Conservation (phyloP, 2,797 vertebrate genomes). For the Leucoraja ocellata region DNA sequence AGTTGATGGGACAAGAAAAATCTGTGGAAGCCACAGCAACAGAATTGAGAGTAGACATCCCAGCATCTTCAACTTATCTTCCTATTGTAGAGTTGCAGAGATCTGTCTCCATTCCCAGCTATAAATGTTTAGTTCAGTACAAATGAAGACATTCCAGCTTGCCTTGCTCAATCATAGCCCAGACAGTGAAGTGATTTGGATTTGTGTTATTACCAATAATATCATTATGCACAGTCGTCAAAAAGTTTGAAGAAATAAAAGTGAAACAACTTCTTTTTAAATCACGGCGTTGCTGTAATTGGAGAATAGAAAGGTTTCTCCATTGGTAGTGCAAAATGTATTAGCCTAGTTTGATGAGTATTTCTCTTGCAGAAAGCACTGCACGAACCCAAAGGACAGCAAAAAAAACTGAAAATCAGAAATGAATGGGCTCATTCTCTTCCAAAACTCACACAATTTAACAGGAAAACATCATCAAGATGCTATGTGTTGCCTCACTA, state of each 20-base stretch:
- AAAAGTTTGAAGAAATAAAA: not conserved
- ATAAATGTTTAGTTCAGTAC: not conserved
- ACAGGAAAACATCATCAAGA: conserved; percentile 33
- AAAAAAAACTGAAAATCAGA: conserved; percentile 23
- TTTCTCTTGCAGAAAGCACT: not conserved
- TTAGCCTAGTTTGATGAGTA: not conserved
- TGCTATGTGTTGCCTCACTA: conserved; percentile 20
- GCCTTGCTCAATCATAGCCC: not conserved
- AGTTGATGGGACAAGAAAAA: not conserved
- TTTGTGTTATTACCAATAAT: not conserved
- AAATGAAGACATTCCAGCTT: not conserved
- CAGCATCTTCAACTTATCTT: not conserved
- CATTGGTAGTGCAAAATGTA: not conserved
- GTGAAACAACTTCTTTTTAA: not conserved
- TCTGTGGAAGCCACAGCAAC: not conserved
- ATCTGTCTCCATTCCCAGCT: not conserved
- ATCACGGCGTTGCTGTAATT: not conserved
- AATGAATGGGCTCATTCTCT: conserved; percentile 32
- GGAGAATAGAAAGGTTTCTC: not conserved
- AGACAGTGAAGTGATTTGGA: not conserved
- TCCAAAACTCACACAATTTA: conserved; percentile 27
- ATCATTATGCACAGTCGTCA: not conserved
- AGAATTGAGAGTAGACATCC: not conserved
- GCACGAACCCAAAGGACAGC: conserved; percentile 12
- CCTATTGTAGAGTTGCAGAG: not conserved